Percentiles rank a stretch among this genome's conserved stretches.
phyloP scores from a whole-genome alignment of 1,140 invertebrate genomes.

The Cotesia chilonis region DNA sequence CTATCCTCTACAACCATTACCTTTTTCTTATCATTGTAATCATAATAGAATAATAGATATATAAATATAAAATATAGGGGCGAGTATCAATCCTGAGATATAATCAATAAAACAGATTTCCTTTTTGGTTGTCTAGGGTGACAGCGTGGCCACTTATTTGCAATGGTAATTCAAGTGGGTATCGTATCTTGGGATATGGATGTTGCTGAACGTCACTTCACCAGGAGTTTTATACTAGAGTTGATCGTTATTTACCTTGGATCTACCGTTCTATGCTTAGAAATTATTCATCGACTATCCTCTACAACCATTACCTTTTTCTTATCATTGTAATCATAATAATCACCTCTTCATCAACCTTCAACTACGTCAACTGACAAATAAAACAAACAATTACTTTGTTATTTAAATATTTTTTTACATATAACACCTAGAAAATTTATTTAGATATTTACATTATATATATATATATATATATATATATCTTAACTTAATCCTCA shows the following conservation, averaged over 20 bases:
- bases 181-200: conserved; percentile 76
- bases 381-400: neutral
- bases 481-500: no score
- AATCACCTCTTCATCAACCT: neutral
- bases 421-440: no score
- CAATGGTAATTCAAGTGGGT: conserved; percentile 64
- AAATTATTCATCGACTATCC: conserved; percentile 25
- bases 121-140: conserved; percentile 50
- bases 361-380: neutral
- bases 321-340: neutral
- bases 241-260: conserved; percentile 71
- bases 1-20: neutral
- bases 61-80: no score
- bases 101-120: conserved; percentile 6
- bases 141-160: conserved; percentile 56
- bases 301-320: neutral
- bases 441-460: no score
- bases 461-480: no score
- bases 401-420: no score
- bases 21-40: no score
- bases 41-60: conserved; percentile 18
- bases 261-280: conserved; percentile 57
- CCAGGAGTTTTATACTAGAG: conserved; percentile 78
- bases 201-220: conserved; percentile 71
- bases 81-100: neutral